Evolutionary conservation across 2,888 invertebrate genomes (phyloP).

Genomic region (Carterocephalus palaemon): DNA sequence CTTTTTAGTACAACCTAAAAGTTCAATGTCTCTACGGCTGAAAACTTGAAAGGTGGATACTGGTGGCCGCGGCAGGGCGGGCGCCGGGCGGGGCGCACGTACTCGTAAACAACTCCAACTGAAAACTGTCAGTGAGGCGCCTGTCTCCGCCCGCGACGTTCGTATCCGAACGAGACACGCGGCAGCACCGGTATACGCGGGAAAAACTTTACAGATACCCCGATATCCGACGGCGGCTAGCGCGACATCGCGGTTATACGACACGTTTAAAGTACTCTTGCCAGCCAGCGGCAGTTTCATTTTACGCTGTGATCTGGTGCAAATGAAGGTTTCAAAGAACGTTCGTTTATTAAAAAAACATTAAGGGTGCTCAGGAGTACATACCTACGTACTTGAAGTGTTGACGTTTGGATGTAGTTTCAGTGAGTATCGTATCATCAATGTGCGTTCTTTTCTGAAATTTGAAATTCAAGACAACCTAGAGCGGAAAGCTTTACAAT

Average conservation of each 20-base stretch:
- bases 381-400: not conserved
- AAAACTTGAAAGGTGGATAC: slow-evolving; percentile 6
- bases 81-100: slow-evolving; percentile 3
- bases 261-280: too few species aligned
- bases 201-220: slow-evolving; percentile 12
- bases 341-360: too few species aligned
- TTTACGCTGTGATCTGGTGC: too few species aligned
- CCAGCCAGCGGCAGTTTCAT: too few species aligned
- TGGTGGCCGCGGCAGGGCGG: not conserved
- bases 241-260: too few species aligned
- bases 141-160: not conserved
- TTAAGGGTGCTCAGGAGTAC: too few species aligned
- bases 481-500: too few species aligned
- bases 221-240: too few species aligned
- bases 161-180: not conserved
- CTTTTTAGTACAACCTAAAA: not conserved
- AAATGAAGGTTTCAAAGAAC: too few species aligned
- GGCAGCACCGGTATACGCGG: slow-evolving; percentile 3
- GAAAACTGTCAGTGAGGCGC: slow-evolving; percentile 11
- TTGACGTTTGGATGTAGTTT: slow-evolving; percentile 5
- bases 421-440: slow-evolving; percentile 1
- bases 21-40: slow-evolving; percentile 8
- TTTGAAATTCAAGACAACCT: too few species aligned
- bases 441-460: too few species aligned
- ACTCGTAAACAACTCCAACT: slow-evolving; percentile 16